A percentile compares a stretch with the other conserved stretches of the same genome.
phyloP scores from a whole-genome alignment of 2,888 invertebrate genomes.

The Meganola albula region DNA sequence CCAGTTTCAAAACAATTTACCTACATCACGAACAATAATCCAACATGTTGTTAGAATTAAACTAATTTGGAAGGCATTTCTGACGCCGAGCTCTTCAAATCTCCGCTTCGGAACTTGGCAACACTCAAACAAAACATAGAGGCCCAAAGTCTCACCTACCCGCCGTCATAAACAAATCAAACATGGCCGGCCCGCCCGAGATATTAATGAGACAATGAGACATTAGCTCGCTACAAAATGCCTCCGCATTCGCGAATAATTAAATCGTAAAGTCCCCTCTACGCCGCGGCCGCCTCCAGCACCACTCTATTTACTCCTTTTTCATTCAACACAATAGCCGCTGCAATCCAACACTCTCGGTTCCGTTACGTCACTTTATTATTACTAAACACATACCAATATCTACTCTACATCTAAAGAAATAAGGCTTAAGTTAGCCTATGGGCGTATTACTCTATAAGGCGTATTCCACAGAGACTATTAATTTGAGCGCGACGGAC shows the following conservation, averaged over 20 bases:
- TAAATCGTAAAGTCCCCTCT: conserved; percentile 78
- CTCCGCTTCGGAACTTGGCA: conserved; percentile 32
- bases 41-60: conserved; percentile 14
- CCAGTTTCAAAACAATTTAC: too few species aligned
- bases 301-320: conserved; percentile 76
- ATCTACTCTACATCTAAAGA: conserved; percentile 21
- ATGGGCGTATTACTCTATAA: conserved; percentile 39
- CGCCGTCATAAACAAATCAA: conserved; percentile 74
- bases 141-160: conserved; percentile 46
- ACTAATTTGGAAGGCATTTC: conserved; percentile 22
- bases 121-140: conserved; percentile 38
- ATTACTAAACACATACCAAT: conserved; percentile 21
- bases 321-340: conserved; percentile 77
- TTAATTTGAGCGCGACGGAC: conserved; percentile 76
- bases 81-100: conserved; percentile 20
- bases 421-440: conserved; percentile 32
- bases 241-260: conserved; percentile 78
- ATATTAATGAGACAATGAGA: conserved; percentile 78
- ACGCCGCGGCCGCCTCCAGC: conserved; percentile 74
- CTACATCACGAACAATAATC: conserved; percentile 14
- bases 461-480: conserved; percentile 69
- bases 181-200: conserved; percentile 72
- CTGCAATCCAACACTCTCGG: conserved; percentile 64
- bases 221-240: conserved; percentile 78
- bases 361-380: conserved; percentile 53